phyloP scores from a whole-genome alignment of 2,113 vertebrate species.

The Manacus vitellinus region DNA sequence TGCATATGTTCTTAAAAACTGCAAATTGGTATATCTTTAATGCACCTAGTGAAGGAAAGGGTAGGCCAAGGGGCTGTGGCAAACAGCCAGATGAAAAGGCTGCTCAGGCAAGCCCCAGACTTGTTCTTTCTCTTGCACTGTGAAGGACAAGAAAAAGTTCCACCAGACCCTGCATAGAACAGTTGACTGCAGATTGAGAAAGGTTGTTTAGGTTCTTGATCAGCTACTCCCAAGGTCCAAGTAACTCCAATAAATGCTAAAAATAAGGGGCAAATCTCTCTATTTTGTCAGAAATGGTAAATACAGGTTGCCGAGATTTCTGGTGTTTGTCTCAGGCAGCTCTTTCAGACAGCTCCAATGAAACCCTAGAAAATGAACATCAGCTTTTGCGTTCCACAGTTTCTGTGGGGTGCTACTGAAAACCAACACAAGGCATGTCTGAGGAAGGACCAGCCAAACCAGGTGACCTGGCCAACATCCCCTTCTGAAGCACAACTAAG shows the following conservation, averaged over 20 bases:
- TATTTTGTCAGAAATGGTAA: neutral
- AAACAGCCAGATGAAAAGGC: neutral
- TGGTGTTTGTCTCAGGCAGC: neutral
- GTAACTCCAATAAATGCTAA: neutral
- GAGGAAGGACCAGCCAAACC: neutral
- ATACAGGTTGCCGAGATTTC: neutral
- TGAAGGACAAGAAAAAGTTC: neutral
- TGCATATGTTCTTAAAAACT: neutral
- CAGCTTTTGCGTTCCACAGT: neutral
- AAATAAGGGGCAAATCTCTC: neutral
- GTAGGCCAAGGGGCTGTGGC: neutral
- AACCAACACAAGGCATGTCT: neutral
- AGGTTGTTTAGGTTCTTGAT: neutral
- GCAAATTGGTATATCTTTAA: neutral
- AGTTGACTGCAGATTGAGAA: neutral
- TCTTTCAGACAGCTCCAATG: neutral
- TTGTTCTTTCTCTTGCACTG: neutral
- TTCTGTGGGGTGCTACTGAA: neutral
- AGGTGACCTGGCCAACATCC: neutral
- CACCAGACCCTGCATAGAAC: neutral
- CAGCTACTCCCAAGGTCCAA: neutral
- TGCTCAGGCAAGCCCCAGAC: neutral
- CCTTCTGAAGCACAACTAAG: neutral
- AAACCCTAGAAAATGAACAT: neutral
- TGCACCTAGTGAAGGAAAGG: neutral